Evolutionary conservation across 2,888 invertebrate species (phyloP), one percentile per base, ranked within the genome.

Genomic region (Ectemnius lituratus): DNA sequence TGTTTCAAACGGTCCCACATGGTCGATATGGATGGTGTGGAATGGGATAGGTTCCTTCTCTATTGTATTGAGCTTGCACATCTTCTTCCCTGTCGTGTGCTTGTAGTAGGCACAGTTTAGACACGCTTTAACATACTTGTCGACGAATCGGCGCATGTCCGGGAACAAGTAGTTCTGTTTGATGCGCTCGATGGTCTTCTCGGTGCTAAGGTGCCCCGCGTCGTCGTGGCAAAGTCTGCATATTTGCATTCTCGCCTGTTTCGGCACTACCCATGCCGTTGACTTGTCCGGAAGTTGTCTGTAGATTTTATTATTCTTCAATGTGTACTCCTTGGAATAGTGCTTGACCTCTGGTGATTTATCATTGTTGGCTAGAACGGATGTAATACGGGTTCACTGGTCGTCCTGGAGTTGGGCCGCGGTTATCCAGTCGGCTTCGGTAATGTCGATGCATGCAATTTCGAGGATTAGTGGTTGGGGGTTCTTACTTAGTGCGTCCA

Each of bases 171-270:
- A 23, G 23, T 23, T 23, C 0, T 60, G 18, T 13, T 60, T 20
- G 0, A 67, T 59, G 8, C 67, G 47, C 5, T 67, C 47, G 13
- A 67, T 11, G 14, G 67, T 67, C 13, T 67, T 60, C 28, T 68
- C 52, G 1, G 23, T 3, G 4, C 49, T 18, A 0, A 61, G 23
- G 8, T 67, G 67, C 4, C 60, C 67, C 1, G 61, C 56, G 13
- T 62, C 68, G 27, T 68, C 46, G 46, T 67, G 63, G 14, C 59
- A 69, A 0, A 63, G n/a, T n/a, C 69, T 47, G n/a, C 49, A 60
- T 5, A 65, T 61, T 3, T 63, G 58, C n/a, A 63, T 16, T 0
- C 62, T 37, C 0, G 58, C 59, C 59, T 8, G 28, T 11, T 18
- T 20, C 0, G 64, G 64, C 0, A 65, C 61, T 0, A 65, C 46